These are phyloP conservation scores for Oxyura jamaicensis DNA, from an alignment of 2,113 vertebrate genomes.

Conservation along the genomic window DNA sequence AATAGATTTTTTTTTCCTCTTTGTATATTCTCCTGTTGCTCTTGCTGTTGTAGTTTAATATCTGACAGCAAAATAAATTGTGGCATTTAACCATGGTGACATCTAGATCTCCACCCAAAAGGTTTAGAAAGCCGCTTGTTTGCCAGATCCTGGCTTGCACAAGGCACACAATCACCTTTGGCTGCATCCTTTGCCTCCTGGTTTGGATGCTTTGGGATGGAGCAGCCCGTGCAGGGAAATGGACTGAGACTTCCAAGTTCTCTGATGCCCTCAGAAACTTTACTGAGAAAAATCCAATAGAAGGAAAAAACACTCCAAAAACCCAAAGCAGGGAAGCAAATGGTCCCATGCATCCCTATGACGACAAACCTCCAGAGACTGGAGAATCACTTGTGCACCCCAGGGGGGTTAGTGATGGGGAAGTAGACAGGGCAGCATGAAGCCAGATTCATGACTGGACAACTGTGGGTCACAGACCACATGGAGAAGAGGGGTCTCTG, in stretches of 20 bases:
- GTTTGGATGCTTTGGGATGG: not conserved
- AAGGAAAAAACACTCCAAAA: not conserved
- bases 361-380: not conserved
- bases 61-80: not conserved
- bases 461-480: not conserved
- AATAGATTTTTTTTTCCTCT: not conserved
- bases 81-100: not conserved
- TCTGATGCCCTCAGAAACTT: not conserved
- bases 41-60: not conserved
- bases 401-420: no score
- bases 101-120: not conserved
- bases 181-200: not conserved
- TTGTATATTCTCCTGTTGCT: not conserved
- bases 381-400: not conserved
- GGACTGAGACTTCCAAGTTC: not conserved
- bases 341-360: not conserved
- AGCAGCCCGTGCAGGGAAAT: not conserved
- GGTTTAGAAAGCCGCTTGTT: not conserved
- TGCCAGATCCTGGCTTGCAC: not conserved
- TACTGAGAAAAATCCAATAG: not conserved
- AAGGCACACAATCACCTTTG: not conserved
- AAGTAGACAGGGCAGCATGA: fast-evolving
- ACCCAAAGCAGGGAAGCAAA: not conserved
- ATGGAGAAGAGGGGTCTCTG: not conserved
- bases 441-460: not conserved